Base-by-base conservation (phyloP, 1,140 invertebrate species). In the roundworm (Caenorhabditis elegans) region DNA sequence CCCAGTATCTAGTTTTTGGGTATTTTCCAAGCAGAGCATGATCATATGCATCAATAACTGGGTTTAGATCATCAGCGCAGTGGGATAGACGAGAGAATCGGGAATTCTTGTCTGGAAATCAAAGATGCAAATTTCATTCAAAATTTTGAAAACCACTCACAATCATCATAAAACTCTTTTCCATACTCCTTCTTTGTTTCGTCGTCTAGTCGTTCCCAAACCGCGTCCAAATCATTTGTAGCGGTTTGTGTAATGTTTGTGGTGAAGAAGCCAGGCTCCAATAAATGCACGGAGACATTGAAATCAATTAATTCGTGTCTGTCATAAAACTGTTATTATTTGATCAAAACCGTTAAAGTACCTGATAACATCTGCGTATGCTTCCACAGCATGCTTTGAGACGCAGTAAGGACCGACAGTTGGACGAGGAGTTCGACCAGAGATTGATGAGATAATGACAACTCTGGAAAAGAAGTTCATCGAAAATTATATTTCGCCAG, bases 401-500 rank as follows among this genome's bases (percentile, higher is more conserved):
- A 82, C 81, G 22, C 81, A 82, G 26, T 82, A 82, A 6, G 81
- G 81, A 22, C 81, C 81, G n/a, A 82, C 81, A 11, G 81, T 82
- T 43, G 81, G 81, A 34, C 81, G 76, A 36, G 81, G 81, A 48
- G 81, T 82, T 82, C 81, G 6, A 5, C 81, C 81, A 28, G 77
- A 79, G 34, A 82, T 76, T 11, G 77, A 79, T 4, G 81, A 79
- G 19, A 82, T 82, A 53, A 82, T 82, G 36, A 82, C 81, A 53
- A 79, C 51, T 48, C 81, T 78, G 34, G 39, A 43, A 43, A 70
- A 39, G 3, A 34, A 1, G n/a, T 17, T 60, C 11, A n/a, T 17
- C n/a, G 28, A 15, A 43, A 43, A 43, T 43, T 43, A 43, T 5
- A n/a, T n/a, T n/a, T n/a, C n/a, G n/a, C n/a, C n/a, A n/a, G n/a